Percentiles rank a stretch among this genome's conserved stretches.
Conservation (phyloP, 2,797 vertebrate species). For the Chaunax sp. region DNA sequence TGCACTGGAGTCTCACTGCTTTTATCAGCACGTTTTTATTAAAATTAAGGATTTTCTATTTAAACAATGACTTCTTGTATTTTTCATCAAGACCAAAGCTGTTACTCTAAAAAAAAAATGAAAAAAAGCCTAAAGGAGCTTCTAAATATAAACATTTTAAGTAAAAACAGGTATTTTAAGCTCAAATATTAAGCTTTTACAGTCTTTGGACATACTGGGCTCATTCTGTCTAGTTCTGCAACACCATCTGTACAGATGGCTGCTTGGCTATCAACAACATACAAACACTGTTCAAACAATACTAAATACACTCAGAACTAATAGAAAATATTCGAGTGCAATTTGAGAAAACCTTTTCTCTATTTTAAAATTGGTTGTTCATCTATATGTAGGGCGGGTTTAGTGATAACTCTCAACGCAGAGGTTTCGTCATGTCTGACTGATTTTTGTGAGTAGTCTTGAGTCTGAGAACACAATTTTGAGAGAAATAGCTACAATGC, state of each 20-base stretch:
- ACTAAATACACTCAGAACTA: not conserved
- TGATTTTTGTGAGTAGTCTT: too few species aligned
- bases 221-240: not conserved
- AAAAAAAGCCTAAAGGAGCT: not conserved
- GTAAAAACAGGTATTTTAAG: not conserved
- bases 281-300: not conserved
- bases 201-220: conserved; percentile 7
- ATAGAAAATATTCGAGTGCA: not conserved
- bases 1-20: conserved; percentile 81
- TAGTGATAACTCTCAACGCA: too few species aligned
- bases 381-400: too few species aligned
- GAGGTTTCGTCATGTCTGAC: too few species aligned
- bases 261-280: not conserved
- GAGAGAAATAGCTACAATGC: too few species aligned
- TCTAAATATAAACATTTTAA: not conserved
- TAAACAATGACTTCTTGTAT: conserved; percentile 32
- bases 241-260: not conserved
- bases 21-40: conserved; percentile 59
- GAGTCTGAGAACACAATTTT: too few species aligned
- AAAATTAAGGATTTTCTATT: conserved; percentile 68
- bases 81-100: not conserved
- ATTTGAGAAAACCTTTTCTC: too few species aligned
- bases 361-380: too few species aligned
- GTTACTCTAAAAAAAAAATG: not conserved
- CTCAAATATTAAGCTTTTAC: not conserved